Conservation (phyloP, 2,888 invertebrate species). For the Leistus spinibarbis region DNA sequence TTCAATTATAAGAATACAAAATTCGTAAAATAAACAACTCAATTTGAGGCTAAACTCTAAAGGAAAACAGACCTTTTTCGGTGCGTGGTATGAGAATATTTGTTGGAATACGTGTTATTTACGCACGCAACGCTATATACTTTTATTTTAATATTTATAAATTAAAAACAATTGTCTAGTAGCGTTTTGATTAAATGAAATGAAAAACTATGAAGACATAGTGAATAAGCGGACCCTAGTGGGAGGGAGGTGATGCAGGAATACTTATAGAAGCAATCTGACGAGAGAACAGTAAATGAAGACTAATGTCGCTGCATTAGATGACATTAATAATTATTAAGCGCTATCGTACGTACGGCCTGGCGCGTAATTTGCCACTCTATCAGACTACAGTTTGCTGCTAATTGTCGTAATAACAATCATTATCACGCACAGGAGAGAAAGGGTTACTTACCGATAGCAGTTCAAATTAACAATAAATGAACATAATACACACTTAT, state of each 20-base stretch:
- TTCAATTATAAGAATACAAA: neutral
- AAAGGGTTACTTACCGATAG: no score
- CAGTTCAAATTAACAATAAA: no score
- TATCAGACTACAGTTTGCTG: slow-evolving; percentile 33
- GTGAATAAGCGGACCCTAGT: no score
- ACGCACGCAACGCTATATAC: no score
- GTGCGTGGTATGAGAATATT: no score
- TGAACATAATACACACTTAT: no score
- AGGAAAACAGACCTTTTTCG: neutral
- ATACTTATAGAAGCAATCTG: neutral
- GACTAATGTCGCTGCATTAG: slow-evolving; percentile 28
- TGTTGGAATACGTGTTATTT: neutral
- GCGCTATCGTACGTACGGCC: slow-evolving; percentile 11
- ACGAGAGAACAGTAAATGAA: slow-evolving; percentile 31
- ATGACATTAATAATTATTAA: slow-evolving; percentile 38
- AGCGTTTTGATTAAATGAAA: no score
- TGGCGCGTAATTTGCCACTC: slow-evolving; percentile 12
- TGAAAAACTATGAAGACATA: no score
- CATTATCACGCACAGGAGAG: slow-evolving; percentile 25
- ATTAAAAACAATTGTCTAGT: no score
- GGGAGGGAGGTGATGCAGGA: no score
- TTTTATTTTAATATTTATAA: no score
- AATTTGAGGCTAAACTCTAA: neutral
- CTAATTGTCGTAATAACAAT: slow-evolving; percentile 32
- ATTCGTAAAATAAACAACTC: neutral